Conservation (phyloP, 2,888 invertebrate species). For the Holacanthella duospinosa region DNA sequence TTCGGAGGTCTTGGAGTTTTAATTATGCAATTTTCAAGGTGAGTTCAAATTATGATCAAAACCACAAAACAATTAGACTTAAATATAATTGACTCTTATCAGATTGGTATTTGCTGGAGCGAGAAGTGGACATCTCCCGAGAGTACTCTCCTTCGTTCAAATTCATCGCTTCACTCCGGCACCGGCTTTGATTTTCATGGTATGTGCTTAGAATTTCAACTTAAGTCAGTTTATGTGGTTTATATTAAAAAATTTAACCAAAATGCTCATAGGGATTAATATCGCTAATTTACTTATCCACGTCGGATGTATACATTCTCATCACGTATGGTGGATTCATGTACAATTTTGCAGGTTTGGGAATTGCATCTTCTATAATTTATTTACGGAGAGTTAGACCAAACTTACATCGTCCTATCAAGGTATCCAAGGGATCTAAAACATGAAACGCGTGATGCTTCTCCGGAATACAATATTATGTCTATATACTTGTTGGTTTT, state of each 20-base stretch:
- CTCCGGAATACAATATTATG: not conserved
- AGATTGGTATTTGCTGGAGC: conserved; percentile 44
- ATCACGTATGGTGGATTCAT: conserved; percentile 74
- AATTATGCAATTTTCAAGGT: conserved; percentile 30
- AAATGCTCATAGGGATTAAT: conserved; percentile 60
- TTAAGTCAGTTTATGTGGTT: no score
- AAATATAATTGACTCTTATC: not conserved
- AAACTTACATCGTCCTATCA: conserved; percentile 66
- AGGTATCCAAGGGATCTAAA: conserved; percentile 36
- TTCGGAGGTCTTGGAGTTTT: conserved; percentile 70
- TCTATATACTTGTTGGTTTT: not conserved
- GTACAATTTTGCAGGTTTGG: conserved; percentile 74
- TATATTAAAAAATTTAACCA: no score
- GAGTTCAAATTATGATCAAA: no score
- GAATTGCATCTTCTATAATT: conserved; percentile 62
- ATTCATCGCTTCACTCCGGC: conserved; percentile 59
- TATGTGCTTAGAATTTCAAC: no score
- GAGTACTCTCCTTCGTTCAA: conserved; percentile 56
- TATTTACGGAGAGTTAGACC: conserved; percentile 63
- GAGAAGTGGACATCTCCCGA: conserved; percentile 74
- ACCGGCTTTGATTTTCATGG: conserved; percentile 72
- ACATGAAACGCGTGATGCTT: not conserved
- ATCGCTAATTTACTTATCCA: conserved; percentile 69
- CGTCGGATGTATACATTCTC: conserved; percentile 69
- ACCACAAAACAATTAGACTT: not conserved